Base-by-base conservation (phyloP, 35 echinoderm and acorn worm species). In the Patiria miniata region DNA sequence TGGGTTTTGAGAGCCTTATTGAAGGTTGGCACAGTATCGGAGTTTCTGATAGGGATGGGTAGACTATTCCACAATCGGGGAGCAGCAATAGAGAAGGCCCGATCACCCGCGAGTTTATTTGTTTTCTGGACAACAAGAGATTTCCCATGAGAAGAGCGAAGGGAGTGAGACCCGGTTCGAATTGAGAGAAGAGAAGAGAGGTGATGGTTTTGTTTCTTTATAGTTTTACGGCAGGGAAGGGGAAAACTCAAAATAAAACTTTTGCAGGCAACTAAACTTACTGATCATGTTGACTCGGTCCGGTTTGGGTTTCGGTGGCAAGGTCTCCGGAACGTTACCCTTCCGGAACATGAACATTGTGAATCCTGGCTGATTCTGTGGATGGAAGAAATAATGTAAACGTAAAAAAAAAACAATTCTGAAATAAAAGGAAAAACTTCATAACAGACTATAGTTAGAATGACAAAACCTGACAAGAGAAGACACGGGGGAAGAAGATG, bases 201-300 rank as follows among this genome's bases (percentile, higher is more conserved):
- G n/a, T 12, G 12, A 14, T 58, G 54, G 54, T 58, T 12, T 12
- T n/a, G 54, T n/a, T 12, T 58, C 54, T 58, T 58, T 14, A 58
- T 58, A n/a, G 12, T 14, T 58, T n/a, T 58, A 58, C 22, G 22
- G 54, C 12, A 58, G 12, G 54, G 12, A 58, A 58, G 12, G 54
- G 22, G 22, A 58, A 58, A 58, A 14, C 54, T 14, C 12, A 58
- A 58, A 12, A 14, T 12, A 58, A 58, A 58, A 58, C n/a, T n/a
- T n/a, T n/a, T n/a, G n/a, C n/a, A n/a, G n/a, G n/a, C n/a, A n/a
- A n/a, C n/a, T 47, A 15, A 14, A 40, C 82, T 40, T 38, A 84
- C 82, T 58, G 53, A 84, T 84, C 53, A 84, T 60, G 14, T 84
- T 16, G 10, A 84, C 82, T 17, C 53, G 38, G 36, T 84, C 82